Evolutionary conservation across 1,140 invertebrate species (phyloP).

Genomic region (Xylocopa sonorina): DNA sequence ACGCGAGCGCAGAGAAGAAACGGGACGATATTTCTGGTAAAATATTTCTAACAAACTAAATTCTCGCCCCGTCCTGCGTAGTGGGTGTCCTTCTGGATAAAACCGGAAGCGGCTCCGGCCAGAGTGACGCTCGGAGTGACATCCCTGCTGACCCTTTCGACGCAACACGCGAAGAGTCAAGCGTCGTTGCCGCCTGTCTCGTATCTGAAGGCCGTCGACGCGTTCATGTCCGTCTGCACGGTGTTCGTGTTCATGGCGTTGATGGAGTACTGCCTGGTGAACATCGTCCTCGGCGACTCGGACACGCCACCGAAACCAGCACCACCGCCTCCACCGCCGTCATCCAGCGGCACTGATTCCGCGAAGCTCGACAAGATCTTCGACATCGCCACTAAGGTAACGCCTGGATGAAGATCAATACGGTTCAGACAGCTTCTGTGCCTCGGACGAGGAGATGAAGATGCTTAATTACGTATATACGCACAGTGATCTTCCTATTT

Average conservation of each 20-base stretch:
- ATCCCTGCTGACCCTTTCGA: slow-evolving; percentile 93
- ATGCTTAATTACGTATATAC: no score
- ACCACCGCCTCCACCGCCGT: slow-evolving; percentile 71
- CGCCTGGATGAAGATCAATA: slow-evolving; percentile 51
- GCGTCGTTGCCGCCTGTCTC: slow-evolving; percentile 94
- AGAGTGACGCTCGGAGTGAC: slow-evolving; percentile 95
- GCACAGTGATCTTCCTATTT: no score
- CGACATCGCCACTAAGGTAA: slow-evolving; percentile 82
- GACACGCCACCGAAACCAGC: slow-evolving; percentile 82
- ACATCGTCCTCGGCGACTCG: slow-evolving; percentile 92
- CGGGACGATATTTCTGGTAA: no score
- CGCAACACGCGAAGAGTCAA: slow-evolving; percentile 95
- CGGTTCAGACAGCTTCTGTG: slow-evolving; percentile 59
- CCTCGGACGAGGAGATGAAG: slow-evolving; percentile 42
- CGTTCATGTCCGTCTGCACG: slow-evolving; percentile 95
- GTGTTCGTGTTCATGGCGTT: slow-evolving; percentile 96
- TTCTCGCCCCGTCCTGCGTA: slow-evolving; percentile 61
- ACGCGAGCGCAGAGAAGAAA: no score
- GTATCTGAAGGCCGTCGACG: slow-evolving; percentile 94
- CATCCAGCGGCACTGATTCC: slow-evolving; percentile 70
- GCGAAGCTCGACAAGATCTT: slow-evolving; percentile 83
- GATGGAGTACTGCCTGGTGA: slow-evolving; percentile 96
- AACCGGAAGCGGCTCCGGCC: slow-evolving; percentile 93
- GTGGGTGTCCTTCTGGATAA: slow-evolving; percentile 98
- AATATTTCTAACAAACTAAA: no score